Percentiles rank a stretch among this genome's conserved stretches.
phyloP scores from a whole-genome alignment of 2,888 invertebrate genomes.

The Lottia scabra region DNA sequence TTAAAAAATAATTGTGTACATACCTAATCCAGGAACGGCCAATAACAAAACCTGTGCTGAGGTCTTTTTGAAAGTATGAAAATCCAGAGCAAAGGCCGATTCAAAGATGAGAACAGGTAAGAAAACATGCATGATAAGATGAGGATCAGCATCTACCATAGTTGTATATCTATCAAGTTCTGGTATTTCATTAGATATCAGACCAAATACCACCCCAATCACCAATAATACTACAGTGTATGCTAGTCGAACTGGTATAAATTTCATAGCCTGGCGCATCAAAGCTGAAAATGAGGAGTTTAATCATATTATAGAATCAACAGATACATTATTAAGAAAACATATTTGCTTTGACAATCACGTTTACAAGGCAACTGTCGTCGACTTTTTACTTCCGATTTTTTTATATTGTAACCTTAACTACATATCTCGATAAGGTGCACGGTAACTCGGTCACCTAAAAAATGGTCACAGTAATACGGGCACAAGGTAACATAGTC shows the following conservation, averaged over 20 bases:
- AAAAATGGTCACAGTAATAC: no score
- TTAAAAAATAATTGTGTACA: constrained; percentile 25
- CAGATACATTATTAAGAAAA: no score
- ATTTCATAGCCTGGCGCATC: constrained; percentile 34
- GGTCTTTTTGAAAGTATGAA: constrained; percentile 64
- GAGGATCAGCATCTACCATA: constrained; percentile 59
- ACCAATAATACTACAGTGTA: constrained; percentile 67
- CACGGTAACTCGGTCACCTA: no score
- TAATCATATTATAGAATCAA: not conserved
- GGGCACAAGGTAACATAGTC: no score
- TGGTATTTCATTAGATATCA: constrained; percentile 38
- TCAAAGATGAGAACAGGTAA: constrained; percentile 69
- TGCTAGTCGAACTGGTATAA: constrained; percentile 55
- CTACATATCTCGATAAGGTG: no score
- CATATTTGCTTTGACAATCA: no score
- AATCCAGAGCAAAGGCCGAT: constrained; percentile 68
- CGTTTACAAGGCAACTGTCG: no score
- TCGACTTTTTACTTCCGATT: no score
- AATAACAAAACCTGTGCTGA: constrained; percentile 58
- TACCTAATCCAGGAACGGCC: constrained; percentile 63
- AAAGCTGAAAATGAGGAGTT: constrained; percentile 37
- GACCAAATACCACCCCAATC: constrained; percentile 62
- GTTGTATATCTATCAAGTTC: constrained; percentile 37
- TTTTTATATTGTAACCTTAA: no score
- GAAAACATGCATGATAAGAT: constrained; percentile 64